Conservation (phyloP, 1,140 invertebrate species). For the Drosophila chauvacae region DNA sequence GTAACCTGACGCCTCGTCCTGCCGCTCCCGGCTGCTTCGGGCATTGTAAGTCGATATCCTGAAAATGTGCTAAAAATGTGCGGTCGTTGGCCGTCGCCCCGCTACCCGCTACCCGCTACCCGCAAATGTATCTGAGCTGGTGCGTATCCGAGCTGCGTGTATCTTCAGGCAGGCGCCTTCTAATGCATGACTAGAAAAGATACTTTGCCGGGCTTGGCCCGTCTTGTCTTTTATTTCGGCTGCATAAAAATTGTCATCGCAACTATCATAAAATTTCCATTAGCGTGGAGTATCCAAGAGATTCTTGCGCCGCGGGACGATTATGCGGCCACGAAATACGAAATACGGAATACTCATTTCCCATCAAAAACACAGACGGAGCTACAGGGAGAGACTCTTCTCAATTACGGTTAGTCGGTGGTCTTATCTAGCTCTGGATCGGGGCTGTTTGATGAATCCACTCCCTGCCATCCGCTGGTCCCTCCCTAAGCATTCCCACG, state of each 20-base stretch:
- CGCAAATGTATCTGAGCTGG: constrained; percentile 30
- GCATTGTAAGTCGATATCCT: constrained; percentile 72
- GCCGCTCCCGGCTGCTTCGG: constrained; percentile 23
- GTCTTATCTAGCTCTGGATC: constrained; percentile 36
- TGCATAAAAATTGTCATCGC: constrained; percentile 73
- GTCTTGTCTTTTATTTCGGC: constrained; percentile 34
- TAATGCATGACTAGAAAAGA: constrained; percentile 52
- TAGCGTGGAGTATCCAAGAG: constrained; percentile 59
- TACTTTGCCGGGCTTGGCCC: constrained; percentile 23
- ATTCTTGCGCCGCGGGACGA: constrained; percentile 40
- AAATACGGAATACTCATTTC: constrained; percentile 31
- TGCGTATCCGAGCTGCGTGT: constrained; percentile 15
- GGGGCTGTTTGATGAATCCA: constrained; percentile 37
- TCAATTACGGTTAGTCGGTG: constrained; percentile 35
- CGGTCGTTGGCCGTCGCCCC: constrained; percentile 48
- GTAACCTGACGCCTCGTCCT: constrained; percentile 73
- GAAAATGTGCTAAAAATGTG: constrained; percentile 81
- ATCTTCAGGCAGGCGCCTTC: constrained; percentile 42
- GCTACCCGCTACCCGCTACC: constrained; percentile 10
- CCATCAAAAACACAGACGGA: constrained; percentile 29
- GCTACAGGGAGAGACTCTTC: constrained; percentile 5
- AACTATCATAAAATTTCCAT: constrained; percentile 80
- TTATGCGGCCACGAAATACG: constrained; percentile 31
- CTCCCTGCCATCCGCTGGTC: constrained; percentile 7
- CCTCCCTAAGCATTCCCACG: constrained; percentile 15